phyloP scores from a whole-genome alignment of 2,888 invertebrate species.

The Sepiola atlantica region DNA sequence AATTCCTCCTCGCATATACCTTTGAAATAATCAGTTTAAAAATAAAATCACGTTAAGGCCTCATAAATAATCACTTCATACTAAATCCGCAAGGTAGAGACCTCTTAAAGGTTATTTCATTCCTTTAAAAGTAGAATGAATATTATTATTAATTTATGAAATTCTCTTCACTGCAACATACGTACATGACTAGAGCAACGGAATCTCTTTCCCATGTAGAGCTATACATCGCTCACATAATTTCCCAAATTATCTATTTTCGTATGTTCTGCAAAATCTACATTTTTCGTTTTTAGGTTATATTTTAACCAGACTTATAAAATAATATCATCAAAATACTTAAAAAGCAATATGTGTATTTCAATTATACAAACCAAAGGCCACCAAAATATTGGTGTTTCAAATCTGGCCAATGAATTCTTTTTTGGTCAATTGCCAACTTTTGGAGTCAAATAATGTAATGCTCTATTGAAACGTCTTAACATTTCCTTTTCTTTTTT shows the following conservation, averaged over 20 bases:
- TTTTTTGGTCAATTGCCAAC: slow-evolving; percentile 6
- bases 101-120: neutral
- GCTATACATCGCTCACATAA: neutral
- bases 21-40: neutral
- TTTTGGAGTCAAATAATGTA: slow-evolving; percentile 7
- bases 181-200: neutral
- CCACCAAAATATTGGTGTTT: slow-evolving; percentile 14
- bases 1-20: neutral
- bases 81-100: neutral
- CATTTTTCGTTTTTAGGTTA: neutral
- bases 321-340: neutral
- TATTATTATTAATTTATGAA: neutral
- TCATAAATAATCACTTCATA: neutral
- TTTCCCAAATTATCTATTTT: slow-evolving; percentile 18
- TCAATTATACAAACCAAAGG: neutral
- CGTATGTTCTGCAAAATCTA: neutral
- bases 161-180: neutral
- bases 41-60: neutral
- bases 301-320: neutral
- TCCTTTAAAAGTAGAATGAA: neutral
- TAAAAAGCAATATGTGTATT: neutral
- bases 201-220: neutral
- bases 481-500: neutral
- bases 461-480: neutral
- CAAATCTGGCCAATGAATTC: neutral